These are phyloP conservation scores for Molossus alvarezi DNA, from an alignment of 2,797 vertebrate genomes.

Conservation along the genomic window DNA sequence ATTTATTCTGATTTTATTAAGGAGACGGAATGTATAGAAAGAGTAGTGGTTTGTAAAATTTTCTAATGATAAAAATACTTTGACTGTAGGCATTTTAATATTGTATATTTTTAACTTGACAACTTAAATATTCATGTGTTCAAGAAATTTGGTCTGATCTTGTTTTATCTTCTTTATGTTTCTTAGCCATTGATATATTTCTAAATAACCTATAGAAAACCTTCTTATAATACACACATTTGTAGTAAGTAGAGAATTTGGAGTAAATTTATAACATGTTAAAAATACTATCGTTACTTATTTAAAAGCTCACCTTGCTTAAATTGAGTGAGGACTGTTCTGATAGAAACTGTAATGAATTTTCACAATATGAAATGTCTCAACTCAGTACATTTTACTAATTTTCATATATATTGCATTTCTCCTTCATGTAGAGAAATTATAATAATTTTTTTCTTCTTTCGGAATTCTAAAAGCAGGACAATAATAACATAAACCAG, in stretches of 20 bases:
- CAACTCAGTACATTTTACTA: background rate
- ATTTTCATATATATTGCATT: constrained; percentile 32
- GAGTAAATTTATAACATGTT: constrained; percentile 50
- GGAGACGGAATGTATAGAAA: background rate
- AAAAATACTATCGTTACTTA: background rate
- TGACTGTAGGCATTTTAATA: constrained; percentile 13
- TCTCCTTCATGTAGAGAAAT: background rate
- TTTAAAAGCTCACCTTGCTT: background rate
- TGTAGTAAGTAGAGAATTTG: constrained; percentile 81
- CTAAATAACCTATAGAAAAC: background rate
- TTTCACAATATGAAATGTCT: constrained; percentile 54
- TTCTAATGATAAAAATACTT: background rate
- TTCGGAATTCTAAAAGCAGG: background rate
- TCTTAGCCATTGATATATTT: background rate
- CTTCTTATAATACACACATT: constrained; percentile 31
- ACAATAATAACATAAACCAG: background rate
- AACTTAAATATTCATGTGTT: background rate
- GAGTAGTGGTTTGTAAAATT: constrained; percentile 28
- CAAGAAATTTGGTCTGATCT: constrained; percentile 29
- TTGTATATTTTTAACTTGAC: background rate
- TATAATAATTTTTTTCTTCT: background rate
- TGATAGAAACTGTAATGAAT: background rate
- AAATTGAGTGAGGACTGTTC: background rate
- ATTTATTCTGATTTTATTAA: constrained; percentile 13
- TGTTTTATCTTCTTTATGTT: constrained; percentile 49